Conservation (phyloP, 2,797 vertebrate genomes). For the Peromyscus nudipes region DNA sequence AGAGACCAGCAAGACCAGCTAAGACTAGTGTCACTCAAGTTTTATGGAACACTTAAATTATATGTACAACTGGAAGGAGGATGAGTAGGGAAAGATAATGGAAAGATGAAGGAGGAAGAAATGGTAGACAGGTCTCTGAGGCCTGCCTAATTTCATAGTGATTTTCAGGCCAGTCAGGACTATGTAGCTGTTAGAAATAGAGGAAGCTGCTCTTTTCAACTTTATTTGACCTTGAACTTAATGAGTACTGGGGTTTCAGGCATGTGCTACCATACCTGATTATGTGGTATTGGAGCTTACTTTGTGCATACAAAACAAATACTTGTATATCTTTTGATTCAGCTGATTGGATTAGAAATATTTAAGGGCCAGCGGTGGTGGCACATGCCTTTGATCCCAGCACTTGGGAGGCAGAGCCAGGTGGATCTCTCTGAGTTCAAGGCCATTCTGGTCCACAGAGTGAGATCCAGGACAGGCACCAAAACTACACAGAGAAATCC, state of each 20-base stretch:
- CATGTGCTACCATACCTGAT: not conserved
- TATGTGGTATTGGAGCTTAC: not conserved
- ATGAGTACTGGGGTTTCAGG: not conserved
- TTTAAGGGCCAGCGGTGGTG: not conserved
- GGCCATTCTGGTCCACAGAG: no score
- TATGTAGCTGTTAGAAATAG: not conserved
- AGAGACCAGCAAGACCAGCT: constrained; percentile 29
- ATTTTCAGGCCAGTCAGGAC: not conserved
- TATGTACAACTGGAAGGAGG: constrained; percentile 40
- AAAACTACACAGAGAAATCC: no score
- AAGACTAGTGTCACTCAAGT: not conserved
- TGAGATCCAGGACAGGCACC: no score
- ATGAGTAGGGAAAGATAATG: constrained; percentile 26
- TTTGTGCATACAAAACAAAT: no score
- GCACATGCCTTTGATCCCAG: no score
- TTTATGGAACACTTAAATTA: constrained; percentile 42
- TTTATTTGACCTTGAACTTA: not conserved
- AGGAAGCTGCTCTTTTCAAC: constrained; percentile 19
- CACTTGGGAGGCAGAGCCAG: no score
- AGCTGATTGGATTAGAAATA: not conserved
- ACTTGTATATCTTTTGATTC: not conserved
- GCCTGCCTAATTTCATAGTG: not conserved
- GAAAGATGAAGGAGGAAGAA: not conserved
- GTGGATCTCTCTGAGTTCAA: no score
- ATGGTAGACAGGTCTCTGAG: not conserved